Base-by-base conservation (phyloP, 2,113 vertebrate species). In the Oncorhynchus mykiss region DNA sequence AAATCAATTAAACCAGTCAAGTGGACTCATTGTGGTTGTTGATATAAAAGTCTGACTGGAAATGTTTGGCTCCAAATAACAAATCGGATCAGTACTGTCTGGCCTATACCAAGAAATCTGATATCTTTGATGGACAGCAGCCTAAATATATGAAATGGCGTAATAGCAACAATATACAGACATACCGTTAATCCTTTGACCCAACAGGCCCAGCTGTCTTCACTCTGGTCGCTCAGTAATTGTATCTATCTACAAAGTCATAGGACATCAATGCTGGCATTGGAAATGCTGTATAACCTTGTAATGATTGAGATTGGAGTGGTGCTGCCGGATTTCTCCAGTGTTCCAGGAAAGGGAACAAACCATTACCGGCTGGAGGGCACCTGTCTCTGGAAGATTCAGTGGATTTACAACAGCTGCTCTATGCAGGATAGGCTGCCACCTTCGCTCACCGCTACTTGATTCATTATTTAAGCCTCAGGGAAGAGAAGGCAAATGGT, bases 391-490 rank as follows among this genome's bases (percentile, higher is more conserved):
- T 72, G 68, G 39, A 76, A 85, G 84, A 80, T 77, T 81, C 85
- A 80, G 77, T 85, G 88, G 84, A 91, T 91, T 91, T 90, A 91
- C 88, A 90, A 86, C 92, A 91, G 88, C 88, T 90, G 88, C 84
- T 91, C 70, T 67, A 79, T 78, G 76, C 83, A 81, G 80, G 78
- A 85, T 74, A 85, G 78, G 71, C 90, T 78, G 85, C 85, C 84
- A 74, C 86, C 83, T 85, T 79, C 16, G 13, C 76, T 82, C 73
- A 57, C 75, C 72, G 74, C 64, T 22, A n/a, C 73, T 76, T 88
- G 77, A 90, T 91, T 90, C 80, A 91, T 88, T 82, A 86, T 80
- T 74, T 70, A 68, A 78, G 74, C 74, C 65, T 54, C 57, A 64
- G 71, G 24, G 62, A 81, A 34, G 71, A 86, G n/a, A 8, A 79